Evolutionary conservation across 2,113 vertebrate genomes (phyloP), one percentile per base, ranked within the genome.

Genomic region (Ivindomyrus marchei): DNA sequence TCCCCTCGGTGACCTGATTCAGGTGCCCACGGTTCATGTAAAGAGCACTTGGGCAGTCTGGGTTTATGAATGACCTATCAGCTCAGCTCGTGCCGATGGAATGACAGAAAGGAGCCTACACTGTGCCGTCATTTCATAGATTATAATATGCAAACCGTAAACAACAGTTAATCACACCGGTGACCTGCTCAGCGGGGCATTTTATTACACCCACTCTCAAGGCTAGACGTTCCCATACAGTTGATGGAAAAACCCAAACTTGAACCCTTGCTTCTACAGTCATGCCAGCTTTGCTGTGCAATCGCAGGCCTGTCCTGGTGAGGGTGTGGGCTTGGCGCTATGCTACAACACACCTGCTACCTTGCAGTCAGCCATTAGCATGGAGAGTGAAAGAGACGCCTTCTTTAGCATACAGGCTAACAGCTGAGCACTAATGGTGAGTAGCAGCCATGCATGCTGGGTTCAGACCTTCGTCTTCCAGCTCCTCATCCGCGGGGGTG

Each of bases 401-500:
- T 47, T 10, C 83, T 27, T 21, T 85, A 47, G 24, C 83, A 47
- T 24, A 85, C 45, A 85, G 24, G 39, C 45, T n/a, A 46, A 47
- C 39, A 19, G 45, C 45, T 24, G 19, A 47, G 39, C 42, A 24
- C 24, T 80, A 80, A 80, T 42, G 31, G 21, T n/a, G 21, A 70
- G 27, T 13, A 70, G 27, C 9, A 13, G 62, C 62, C n/a, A 70
- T 4, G 42, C 39, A 17, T 85, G 9, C 36, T 10, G 8, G 39
- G 31, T 2, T 70, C 94, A 39, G 74, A 97, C 96, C 97, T 96
- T 97, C 96, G 89, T 95, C 95, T 84, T 94, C 91, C 39, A 70
- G 89, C 89, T 97, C 96, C 90, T 97, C 96, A 47, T 97, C 96
- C 2, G 95, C 95, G 0, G 96, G 96, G 56, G 95, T 88, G 0